These are phyloP conservation scores for Syngnathus acus DNA, from an alignment of 2,797 vertebrate species.

Conservation along the genomic window DNA sequence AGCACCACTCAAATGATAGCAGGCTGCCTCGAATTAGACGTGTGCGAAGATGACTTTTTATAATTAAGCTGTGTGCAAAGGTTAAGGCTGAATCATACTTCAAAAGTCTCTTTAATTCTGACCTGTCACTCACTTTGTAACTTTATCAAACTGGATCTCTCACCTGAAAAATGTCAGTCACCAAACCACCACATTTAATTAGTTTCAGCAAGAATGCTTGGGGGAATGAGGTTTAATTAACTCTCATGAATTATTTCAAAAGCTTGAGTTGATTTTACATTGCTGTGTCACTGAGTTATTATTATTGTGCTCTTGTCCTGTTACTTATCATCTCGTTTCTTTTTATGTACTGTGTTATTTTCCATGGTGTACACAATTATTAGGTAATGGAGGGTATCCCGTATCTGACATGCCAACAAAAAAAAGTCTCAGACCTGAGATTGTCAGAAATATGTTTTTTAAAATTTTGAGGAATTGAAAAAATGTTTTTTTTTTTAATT, in stretches of 20 bases:
- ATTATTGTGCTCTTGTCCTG: conserved; percentile 18
- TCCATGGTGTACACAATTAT: conserved; percentile 38
- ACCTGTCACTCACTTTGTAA: conserved; percentile 20
- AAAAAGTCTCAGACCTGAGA: not conserved
- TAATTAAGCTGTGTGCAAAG: not conserved
- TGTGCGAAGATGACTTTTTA: not conserved
- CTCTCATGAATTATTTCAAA: conserved; percentile 36
- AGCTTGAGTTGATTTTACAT: conserved; percentile 28
- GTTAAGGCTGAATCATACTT: conserved; percentile 4
- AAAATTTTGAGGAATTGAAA: too few relatives aligned
- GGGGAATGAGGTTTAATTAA: conserved; percentile 55
- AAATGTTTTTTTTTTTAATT: too few relatives aligned
- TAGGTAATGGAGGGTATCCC: conserved; percentile 5
- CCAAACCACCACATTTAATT: conserved; percentile 47
- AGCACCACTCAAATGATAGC: not conserved
- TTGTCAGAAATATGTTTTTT: not conserved
- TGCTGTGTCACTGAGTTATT: conserved; percentile 21
- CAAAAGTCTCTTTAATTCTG: not conserved
- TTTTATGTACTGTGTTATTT: conserved; percentile 32
- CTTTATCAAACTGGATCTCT: conserved; percentile 35
- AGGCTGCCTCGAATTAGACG: not conserved
- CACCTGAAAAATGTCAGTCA: conserved; percentile 47
- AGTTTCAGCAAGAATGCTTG: conserved; percentile 39
- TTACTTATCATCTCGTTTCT: not conserved
- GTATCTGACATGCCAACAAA: not conserved